These are phyloP conservation scores for Ceuthmochares aereus DNA, from an alignment of 2,113 vertebrate species.

Conservation along the genomic window DNA sequence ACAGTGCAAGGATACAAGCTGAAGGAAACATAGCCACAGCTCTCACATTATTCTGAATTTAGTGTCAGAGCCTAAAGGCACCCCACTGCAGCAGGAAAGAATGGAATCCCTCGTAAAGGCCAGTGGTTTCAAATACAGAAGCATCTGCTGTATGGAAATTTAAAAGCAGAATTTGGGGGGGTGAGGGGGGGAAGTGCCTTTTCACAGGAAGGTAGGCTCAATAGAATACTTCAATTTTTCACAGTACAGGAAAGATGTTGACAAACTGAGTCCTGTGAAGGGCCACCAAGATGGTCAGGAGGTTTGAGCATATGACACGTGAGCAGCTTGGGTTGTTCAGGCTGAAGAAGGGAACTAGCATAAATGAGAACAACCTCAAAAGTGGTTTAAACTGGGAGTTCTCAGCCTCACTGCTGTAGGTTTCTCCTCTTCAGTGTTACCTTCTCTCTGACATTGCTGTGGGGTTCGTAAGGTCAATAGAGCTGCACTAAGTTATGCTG, in stretches of 20 bases:
- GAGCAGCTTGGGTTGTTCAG: not conserved
- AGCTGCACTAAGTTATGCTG: not conserved
- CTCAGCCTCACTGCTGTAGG: not conserved
- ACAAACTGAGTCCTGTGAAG: not conserved
- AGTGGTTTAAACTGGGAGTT: not conserved
- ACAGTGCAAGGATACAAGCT: not conserved
- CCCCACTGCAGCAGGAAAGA: not conserved
- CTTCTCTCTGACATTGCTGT: not conserved
- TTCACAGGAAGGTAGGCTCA: not conserved
- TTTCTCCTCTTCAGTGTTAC: not conserved
- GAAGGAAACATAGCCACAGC: not conserved
- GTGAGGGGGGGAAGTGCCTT: not conserved
- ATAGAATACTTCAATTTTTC: not conserved
- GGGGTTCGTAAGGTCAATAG: not conserved
- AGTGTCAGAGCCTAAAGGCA: not conserved
- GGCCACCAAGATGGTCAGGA: not conserved
- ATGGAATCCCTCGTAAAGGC: not conserved
- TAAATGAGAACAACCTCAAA: not conserved
- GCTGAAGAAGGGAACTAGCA: not conserved
- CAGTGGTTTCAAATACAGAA: not conserved
- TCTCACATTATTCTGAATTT: not conserved
- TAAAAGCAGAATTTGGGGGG: not conserved
- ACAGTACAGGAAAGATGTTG: not conserved
- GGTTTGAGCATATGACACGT: fast-evolving
- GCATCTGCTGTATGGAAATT: not conserved